A percentile compares a stretch with the other conserved stretches of the same genome.
Evolutionary conservation across 1,140 invertebrate species (phyloP).

Genomic region (Triops cancriformis): DNA sequence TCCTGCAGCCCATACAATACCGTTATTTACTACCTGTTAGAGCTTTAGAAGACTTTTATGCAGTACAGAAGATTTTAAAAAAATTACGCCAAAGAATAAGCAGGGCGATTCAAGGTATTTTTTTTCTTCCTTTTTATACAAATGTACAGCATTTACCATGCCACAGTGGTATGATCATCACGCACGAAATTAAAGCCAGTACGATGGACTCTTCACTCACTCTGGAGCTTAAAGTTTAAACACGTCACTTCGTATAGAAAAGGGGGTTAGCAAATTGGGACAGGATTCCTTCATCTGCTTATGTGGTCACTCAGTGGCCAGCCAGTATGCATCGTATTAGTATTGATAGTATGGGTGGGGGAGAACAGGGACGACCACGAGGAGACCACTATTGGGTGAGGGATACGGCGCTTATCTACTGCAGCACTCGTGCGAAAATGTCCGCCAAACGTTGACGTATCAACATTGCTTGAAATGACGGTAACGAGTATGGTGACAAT

Average conservation of each 20-base stretch:
- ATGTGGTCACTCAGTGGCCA: neutral
- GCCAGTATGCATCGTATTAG: neutral
- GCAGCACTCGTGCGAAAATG: neutral
- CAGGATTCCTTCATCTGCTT: neutral
- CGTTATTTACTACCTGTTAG: neutral
- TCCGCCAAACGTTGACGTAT: neutral
- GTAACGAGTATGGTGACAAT: neutral
- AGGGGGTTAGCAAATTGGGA: neutral
- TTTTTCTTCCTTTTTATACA: conserved; percentile 6
- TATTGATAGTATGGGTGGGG: neutral
- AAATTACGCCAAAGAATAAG: neutral
- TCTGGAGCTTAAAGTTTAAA: neutral
- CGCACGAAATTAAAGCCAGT: conserved; percentile 3
- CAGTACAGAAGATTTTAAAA: neutral
- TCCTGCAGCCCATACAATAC: neutral
- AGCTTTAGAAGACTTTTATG: neutral
- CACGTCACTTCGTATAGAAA: neutral
- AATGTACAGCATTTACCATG: conserved; percentile 4
- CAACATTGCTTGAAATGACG: neutral
- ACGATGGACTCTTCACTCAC: neutral
- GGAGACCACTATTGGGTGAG: neutral
- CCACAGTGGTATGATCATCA: neutral
- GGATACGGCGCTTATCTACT: neutral
- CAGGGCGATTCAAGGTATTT: neutral
- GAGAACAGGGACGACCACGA: neutral